Evolutionary conservation across 2,113 vertebrate species (phyloP), one percentile per base, ranked within the genome.

Genomic region (Pyxicephalus adspersus): DNA sequence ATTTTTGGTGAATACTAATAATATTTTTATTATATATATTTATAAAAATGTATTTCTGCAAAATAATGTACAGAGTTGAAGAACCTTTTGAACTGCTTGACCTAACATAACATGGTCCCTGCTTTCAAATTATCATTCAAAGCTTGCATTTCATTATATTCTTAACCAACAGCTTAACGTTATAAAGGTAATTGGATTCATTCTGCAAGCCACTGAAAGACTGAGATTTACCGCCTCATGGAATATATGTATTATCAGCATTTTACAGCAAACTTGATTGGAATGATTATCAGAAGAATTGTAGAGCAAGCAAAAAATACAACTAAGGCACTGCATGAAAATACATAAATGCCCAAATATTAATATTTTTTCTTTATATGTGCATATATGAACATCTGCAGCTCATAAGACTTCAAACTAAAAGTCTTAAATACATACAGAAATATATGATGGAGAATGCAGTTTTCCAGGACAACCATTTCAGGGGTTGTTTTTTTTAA

Each of bases 221-320:
- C 64, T 76, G 74, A 63, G 75, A 64, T 77, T 77, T 77, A 77
- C 75, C 61, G 75, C 61, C 75, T 77, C 75, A 77, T 77, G 58
- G 75, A 77, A 77, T 77, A 25, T 54, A 23, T 22, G 61, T 77
- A 77, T 77, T 77, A 77, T 77, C 75, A 77, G 61, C 75, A 65
- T 65, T 77, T 65, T 77, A 64, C 75, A 77, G 75, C 67, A 75
- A 61, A 25, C 72, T 50, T 50, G 25, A 64, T 64, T 64, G 31
- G 75, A 77, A 65, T 77, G 45, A 77, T 77, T 54, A 77, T 54
- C 75, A 64, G 61, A 64, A 64, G 16, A 38, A 76, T 45, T 64
- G 74, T 34, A 23, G 58, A 51, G 31, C 58, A 28, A 64, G 38
- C 28, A 63, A 61, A 76, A 19, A 17, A 23, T 16, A 51, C 74